A percentile compares a stretch with the other conserved stretches of the same genome.
phyloP scores from a whole-genome alignment of 2,888 invertebrate species.

The Harmothoe impar region DNA sequence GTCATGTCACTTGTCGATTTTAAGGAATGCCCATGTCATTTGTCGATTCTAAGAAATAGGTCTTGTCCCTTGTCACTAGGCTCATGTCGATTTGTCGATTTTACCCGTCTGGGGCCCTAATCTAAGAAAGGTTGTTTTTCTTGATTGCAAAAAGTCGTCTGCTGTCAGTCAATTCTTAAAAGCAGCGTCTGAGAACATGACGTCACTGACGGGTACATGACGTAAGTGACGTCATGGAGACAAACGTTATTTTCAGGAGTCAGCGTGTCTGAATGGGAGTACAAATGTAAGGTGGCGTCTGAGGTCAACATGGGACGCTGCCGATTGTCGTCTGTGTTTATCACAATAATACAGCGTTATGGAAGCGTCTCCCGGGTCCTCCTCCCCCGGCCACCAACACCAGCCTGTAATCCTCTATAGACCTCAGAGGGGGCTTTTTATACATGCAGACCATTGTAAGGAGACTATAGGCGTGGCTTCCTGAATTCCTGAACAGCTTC shows the following conservation, averaged over 20 bases:
- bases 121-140: not conserved
- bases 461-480: too few species aligned
- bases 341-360: not conserved
- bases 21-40: too few species aligned
- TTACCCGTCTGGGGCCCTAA: too few species aligned
- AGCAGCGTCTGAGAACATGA: too few species aligned
- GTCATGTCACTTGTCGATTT: too few species aligned
- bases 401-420: not conserved
- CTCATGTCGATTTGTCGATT: too few species aligned
- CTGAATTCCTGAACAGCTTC: too few species aligned
- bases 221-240: not conserved
- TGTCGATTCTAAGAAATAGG: too few species aligned
- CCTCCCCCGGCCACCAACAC: not conserved
- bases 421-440: not conserved
- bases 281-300: constrained; percentile 12
- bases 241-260: constrained; percentile 13
- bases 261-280: not conserved
- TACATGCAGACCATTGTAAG: too few species aligned
- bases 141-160: not conserved
- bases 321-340: not conserved
- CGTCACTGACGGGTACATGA: not conserved
- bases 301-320: not conserved
- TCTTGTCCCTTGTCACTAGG: too few species aligned
- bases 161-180: not conserved
- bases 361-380: not conserved